Evolutionary conservation across 1,140 invertebrate genomes (phyloP).

Genomic region (Asbolus verrucosus): DNA sequence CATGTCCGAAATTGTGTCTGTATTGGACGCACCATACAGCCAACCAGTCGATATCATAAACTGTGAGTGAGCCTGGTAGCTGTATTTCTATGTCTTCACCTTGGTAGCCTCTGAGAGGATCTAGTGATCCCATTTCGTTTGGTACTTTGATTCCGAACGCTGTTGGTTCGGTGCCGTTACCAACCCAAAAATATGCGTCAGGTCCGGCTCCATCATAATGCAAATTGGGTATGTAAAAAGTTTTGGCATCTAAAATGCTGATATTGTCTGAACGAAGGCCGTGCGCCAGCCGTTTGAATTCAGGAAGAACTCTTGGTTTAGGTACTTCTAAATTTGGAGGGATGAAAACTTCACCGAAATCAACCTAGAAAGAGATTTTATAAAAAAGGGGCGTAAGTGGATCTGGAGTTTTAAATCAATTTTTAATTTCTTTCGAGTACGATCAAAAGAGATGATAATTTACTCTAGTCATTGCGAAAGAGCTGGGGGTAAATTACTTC

Average conservation of each 20-base stretch:
- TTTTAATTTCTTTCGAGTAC: conserved; percentile 8
- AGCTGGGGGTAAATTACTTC: conserved; percentile 13
- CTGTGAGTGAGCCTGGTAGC: conserved; percentile 84
- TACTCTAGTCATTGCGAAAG: conserved; percentile 1
- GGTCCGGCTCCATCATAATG: conserved; percentile 92
- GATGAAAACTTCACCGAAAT: conserved; percentile 87
- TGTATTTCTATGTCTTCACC: conserved; percentile 93
- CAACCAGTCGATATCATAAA: conserved; percentile 94
- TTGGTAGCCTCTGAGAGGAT: conserved; percentile 84
- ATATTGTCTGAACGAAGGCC: conserved; percentile 91
- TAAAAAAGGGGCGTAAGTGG: neutral
- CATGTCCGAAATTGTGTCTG: conserved; percentile 91
- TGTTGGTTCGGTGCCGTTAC: conserved; percentile 84
- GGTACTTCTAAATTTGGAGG: conserved; percentile 80
- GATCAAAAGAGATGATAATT: conserved; percentile 19
- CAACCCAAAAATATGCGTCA: conserved; percentile 94
- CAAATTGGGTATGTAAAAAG: conserved; percentile 92
- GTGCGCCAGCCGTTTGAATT: conserved; percentile 87
- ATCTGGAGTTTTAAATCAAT: conserved; percentile 16
- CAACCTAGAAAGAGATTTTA: conserved; percentile 73
- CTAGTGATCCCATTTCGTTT: conserved; percentile 87
- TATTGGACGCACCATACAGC: conserved; percentile 89
- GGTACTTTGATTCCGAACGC: conserved; percentile 89
- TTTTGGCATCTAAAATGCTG: conserved; percentile 90
- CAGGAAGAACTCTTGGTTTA: conserved; percentile 79